phyloP scores from a whole-genome alignment of 2,888 invertebrate species.

The Furcula furcula region DNA sequence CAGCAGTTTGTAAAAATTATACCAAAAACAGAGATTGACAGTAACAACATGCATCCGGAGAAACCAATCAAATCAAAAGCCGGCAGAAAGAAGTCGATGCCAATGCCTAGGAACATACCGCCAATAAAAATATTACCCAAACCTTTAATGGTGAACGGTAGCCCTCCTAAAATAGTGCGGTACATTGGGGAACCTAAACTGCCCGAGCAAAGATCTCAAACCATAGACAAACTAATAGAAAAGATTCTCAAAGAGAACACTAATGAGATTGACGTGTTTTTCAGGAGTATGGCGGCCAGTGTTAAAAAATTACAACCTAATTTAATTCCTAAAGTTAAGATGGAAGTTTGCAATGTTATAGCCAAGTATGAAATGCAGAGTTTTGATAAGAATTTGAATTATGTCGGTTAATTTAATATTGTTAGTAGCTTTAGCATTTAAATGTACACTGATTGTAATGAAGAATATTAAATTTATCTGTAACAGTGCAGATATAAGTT shows the following conservation, averaged over 20 bases:
- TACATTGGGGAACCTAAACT: slow-evolving; percentile 62
- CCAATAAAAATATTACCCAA: slow-evolving; percentile 75
- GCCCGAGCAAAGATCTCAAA: slow-evolving; percentile 56
- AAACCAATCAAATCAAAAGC: slow-evolving; percentile 53
- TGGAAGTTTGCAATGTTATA: slow-evolving; percentile 77
- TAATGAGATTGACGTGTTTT: slow-evolving; percentile 75
- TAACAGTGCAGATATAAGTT: too few species aligned
- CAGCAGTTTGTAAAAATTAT: slow-evolving; percentile 49
- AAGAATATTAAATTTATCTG: too few species aligned
- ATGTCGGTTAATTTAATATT: background rate
- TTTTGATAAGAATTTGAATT: slow-evolving; percentile 54
- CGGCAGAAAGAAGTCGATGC: slow-evolving; percentile 59
- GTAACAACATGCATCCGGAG: too few species aligned
- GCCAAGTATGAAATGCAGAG: slow-evolving; percentile 78
- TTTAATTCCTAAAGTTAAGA: slow-evolving; percentile 74
- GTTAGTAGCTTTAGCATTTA: too few species aligned
- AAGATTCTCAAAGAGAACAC: slow-evolving; percentile 71
- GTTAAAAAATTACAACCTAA: slow-evolving; percentile 74
- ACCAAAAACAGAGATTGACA: slow-evolving; percentile 32
- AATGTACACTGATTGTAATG: background rate
- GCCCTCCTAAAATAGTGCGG: slow-evolving; percentile 59
- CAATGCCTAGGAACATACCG: slow-evolving; percentile 51
- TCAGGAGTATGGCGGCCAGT: slow-evolving; percentile 75
- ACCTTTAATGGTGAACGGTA: slow-evolving; percentile 60
- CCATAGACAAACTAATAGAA: slow-evolving; percentile 69